These are phyloP conservation scores for Cinara cedri DNA, from an alignment of 2,888 invertebrate genomes.

Conservation along the genomic window DNA sequence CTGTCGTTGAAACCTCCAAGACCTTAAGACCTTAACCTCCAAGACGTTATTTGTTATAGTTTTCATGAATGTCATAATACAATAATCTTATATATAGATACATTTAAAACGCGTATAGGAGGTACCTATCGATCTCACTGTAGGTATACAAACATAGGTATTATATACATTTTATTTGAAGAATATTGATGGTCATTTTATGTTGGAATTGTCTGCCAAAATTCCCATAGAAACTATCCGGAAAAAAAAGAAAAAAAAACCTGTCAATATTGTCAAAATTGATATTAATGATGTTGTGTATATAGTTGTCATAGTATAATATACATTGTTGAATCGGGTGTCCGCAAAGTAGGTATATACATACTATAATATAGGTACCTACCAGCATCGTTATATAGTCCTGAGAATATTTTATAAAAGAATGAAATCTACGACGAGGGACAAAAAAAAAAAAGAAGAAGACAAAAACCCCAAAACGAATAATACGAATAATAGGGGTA, in stretches of 20 bases:
- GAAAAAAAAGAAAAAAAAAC: neutral
- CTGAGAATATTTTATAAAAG: slow-evolving; percentile 19
- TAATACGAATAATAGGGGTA: neutral
- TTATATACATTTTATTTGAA: neutral
- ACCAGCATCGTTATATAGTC: neutral
- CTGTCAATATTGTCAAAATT: slow-evolving; percentile 35
- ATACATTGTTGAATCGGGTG: too few relatives aligned
- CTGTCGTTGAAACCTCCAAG: too few relatives aligned
- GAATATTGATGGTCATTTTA: neutral
- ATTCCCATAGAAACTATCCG: neutral
- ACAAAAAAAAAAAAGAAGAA: neutral
- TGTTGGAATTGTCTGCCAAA: neutral
- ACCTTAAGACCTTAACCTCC: too few relatives aligned
- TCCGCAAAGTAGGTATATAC: too few relatives aligned
- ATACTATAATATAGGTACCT: too few relatives aligned
- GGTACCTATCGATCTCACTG: too few relatives aligned
- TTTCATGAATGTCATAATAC: too few relatives aligned
- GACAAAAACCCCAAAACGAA: neutral
- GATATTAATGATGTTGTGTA: slow-evolving; percentile 34
- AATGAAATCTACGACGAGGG: neutral
- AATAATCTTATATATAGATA: too few relatives aligned
- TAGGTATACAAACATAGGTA: neutral
- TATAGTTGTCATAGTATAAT: neutral
- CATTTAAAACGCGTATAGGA: too few relatives aligned
- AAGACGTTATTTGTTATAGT: too few relatives aligned